Evolutionary conservation across 2,888 invertebrate genomes (phyloP), one percentile per base, ranked within the genome.

Genomic region (Onthophagus sagittarius): DNA sequence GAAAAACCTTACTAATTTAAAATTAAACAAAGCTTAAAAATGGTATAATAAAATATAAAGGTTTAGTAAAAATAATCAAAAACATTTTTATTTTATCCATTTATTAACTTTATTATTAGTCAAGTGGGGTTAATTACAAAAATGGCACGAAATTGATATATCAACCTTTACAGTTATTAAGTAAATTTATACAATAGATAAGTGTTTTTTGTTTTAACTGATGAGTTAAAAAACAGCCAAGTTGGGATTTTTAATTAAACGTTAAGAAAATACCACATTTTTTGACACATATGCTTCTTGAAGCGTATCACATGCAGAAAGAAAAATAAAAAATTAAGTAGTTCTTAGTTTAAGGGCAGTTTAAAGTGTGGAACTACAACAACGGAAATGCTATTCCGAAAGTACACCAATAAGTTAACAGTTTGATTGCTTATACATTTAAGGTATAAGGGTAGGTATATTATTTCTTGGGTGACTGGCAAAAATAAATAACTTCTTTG

Each of bases 291-390:
- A 69, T 69, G 23, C 13, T 14, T 69, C 23, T 72, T 39, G 53
- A 74, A 72, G 72, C 72, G 72, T 73, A 75, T 75, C 72, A 75
- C 73, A 75, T 75, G 75, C 75, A 75, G 67, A 67, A 73, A 23
- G 23, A 23, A 23, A 23, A 2, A 23, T 23, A 23, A 23, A 23
- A n/a, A 74, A 75, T 73, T 75, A 75, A 75, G 73, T 73, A 75
- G 71, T 71, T 71, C 70, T 73, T 65, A 23, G 1, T 23, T 23
- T 23, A 23, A 23, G 71, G 75, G 75, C 75, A 75, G 73, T 75
- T 75, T 71, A 72, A 23, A 2, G 23, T 23, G 71, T 75, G 74
- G 39, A 53, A 53, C 39, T 9, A 53, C 39, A 9, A 53, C 39
- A 53, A 53, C 39, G 11, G 39, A 53, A 53, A 53, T 7, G 39